Conservation (phyloP, 2,888 invertebrate genomes). For the Unio delphinus region DNA sequence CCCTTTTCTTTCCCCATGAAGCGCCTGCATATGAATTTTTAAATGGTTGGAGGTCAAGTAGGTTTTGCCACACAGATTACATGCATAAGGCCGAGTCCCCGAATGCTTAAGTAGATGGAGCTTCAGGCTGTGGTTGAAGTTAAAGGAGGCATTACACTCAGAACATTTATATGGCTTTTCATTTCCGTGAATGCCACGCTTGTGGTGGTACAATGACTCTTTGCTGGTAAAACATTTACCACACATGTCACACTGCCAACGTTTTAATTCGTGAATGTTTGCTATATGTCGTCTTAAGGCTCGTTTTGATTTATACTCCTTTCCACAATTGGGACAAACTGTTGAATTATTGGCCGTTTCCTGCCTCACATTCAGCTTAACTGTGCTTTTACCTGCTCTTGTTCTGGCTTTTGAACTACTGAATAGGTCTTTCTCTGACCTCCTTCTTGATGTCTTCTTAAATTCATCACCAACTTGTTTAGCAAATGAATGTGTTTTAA, state of each 20-base stretch:
- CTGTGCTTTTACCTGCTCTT: conserved; percentile 1
- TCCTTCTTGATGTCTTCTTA: background rate
- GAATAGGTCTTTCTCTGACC: background rate
- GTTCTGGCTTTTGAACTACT: conserved; percentile 1
- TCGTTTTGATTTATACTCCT: conserved; percentile 32
- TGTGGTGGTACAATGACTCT: conserved; percentile 61
- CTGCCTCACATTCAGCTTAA: conserved; percentile 3
- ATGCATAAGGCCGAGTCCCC: conserved; percentile 59
- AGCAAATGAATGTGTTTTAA: background rate
- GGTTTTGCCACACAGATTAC: conserved; percentile 58
- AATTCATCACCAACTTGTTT: no score
- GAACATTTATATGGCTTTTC: conserved; percentile 59
- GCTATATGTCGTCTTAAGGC: conserved; percentile 35
- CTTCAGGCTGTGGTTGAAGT: conserved; percentile 62
- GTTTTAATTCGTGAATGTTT: conserved; percentile 24
- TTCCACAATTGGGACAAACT: conserved; percentile 36
- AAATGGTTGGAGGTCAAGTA: conserved; percentile 65
- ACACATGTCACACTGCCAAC: conserved; percentile 57
- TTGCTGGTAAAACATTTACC: conserved; percentile 55
- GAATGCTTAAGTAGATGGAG: conserved; percentile 60
- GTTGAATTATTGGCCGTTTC: conserved; percentile 6
- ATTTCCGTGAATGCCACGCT: conserved; percentile 55
- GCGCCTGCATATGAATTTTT: conserved; percentile 59
- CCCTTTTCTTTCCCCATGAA: conserved; percentile 49
- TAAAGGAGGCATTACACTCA: conserved; percentile 57